These are phyloP conservation scores for Acromyrmex echinatior DNA, from an alignment of 1,140 invertebrate genomes.

Conservation along the genomic window DNA sequence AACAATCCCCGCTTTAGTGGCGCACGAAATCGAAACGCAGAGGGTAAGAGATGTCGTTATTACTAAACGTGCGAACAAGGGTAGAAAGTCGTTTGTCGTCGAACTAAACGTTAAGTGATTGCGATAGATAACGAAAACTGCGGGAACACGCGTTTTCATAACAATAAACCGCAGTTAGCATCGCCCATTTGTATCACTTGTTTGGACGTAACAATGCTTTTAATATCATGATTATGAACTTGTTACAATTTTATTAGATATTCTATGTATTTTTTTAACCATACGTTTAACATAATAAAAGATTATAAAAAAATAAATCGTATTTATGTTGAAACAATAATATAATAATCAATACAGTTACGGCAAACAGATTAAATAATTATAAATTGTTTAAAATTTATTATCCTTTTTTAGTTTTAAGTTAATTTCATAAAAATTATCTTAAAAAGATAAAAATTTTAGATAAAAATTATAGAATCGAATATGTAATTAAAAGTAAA, in stretches of 20 bases:
- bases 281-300: background rate
- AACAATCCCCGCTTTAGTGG: slow-evolving; percentile 46
- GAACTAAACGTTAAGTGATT: slow-evolving; percentile 48
- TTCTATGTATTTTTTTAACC: background rate
- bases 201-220: background rate
- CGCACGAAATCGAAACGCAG: slow-evolving; percentile 44
- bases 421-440: background rate
- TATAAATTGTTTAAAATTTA: slow-evolving; percentile 14
- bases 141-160: slow-evolving; percentile 1
- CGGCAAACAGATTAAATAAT: background rate
- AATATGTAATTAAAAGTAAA: background rate
- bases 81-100: slow-evolving; percentile 34
- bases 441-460: background rate
- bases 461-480: background rate
- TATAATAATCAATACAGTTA: background rate
- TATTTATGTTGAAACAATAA: background rate
- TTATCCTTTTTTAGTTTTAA: background rate
- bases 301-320: background rate
- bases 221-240: slow-evolving; percentile 22
- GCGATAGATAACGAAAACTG: slow-evolving; percentile 36
- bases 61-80: slow-evolving; percentile 27
- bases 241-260: background rate
- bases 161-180: background rate
- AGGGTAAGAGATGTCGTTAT: slow-evolving; percentile 43
- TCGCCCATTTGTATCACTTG: background rate